Evolutionary conservation across 2,797 vertebrate species (phyloP).

Genomic region (Melanotaenia parkinsoni): DNA sequence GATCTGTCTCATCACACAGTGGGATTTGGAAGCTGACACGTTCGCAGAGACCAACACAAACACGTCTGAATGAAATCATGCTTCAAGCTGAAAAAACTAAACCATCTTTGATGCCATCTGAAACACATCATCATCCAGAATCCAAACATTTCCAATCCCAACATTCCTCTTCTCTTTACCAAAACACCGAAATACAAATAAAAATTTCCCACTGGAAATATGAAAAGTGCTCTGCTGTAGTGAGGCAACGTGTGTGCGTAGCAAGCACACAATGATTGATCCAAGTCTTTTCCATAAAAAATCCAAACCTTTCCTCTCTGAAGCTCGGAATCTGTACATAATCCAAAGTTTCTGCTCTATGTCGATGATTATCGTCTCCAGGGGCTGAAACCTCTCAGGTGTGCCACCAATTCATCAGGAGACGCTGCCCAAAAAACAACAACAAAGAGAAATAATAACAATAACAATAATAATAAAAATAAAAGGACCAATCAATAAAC

Average conservation of each 20-base stretch:
- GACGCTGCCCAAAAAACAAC: conserved; percentile 76
- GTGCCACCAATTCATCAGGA: conserved; percentile 69
- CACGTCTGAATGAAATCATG: conserved; percentile 10
- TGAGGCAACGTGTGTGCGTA: conserved; percentile 78
- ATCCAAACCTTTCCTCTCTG: conserved; percentile 76
- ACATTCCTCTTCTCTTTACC: conserved; percentile 47
- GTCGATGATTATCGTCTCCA: conserved; percentile 86
- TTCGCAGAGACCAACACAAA: conserved; percentile 25
- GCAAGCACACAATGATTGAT: conserved; percentile 83
- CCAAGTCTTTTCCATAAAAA: conserved; percentile 81
- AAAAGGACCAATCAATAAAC: conserved; percentile 45
- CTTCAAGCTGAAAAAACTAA: conserved; percentile 1
- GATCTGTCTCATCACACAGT: neutral
- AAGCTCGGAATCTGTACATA: conserved; percentile 81
- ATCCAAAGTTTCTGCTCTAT: conserved; percentile 75
- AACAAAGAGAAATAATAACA: conserved; percentile 7
- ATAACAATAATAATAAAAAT: neutral
- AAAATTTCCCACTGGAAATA: conserved; percentile 75
- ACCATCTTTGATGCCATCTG: conserved; percentile 22
- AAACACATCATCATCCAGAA: conserved; percentile 55
- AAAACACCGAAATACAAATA: conserved; percentile 23
- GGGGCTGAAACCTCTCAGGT: conserved; percentile 80
- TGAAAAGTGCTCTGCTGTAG: conserved; percentile 84
- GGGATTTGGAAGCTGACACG: conserved; percentile 5
- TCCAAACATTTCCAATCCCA: conserved; percentile 50